Base-by-base conservation (phyloP, 2,888 invertebrate species). In the Patella caerulea region DNA sequence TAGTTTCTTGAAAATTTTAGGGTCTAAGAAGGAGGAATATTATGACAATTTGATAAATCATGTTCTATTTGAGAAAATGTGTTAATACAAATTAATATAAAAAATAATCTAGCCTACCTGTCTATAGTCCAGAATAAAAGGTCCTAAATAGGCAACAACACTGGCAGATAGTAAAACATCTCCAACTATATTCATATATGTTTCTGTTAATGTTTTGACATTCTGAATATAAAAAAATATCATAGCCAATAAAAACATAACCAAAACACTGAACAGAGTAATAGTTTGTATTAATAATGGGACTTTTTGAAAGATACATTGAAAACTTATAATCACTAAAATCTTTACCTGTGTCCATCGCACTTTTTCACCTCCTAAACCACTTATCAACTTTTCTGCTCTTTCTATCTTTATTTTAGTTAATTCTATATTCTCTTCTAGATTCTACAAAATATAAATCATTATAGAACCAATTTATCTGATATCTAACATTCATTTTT, bases 341-440 rank as follows among this genome's bases (percentile, higher is more conserved):
- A 15, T 15, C 1, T 24, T 54, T 19, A 90, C 89, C 86, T 88
- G 85, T 34, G 89, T 90, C 91, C 91, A 91, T 79, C 91, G 86
- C 72, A 88, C 88, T 80, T 90, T 91, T 84, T 91, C 91, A 45
- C 91, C 91, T 54, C 91, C 90, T 53, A 91, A 87, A 55, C 91
- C 91, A 84, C 87, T 90, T 79, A 91, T 91, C 73, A 91, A 81
- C 76, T 91, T 91, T 79, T 91, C 90, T n/a, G 91, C 91, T 83
- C 91, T 84, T 73, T 88, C 89, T 74, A 91, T 90, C 84, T 91
- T 91, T 72, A 91, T 86, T 77, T 91, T 91, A 4, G 90, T 91
- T 79, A 91, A 80, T 73, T 90, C 90, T 73, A 91, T 91, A 82
- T 90, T 91, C 77, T 89, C 87, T 75, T 91, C 91, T 75, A 91